Evolutionary conservation across 1,140 invertebrate genomes (phyloP).

Genomic region (Drosophila trapezifrons): DNA sequence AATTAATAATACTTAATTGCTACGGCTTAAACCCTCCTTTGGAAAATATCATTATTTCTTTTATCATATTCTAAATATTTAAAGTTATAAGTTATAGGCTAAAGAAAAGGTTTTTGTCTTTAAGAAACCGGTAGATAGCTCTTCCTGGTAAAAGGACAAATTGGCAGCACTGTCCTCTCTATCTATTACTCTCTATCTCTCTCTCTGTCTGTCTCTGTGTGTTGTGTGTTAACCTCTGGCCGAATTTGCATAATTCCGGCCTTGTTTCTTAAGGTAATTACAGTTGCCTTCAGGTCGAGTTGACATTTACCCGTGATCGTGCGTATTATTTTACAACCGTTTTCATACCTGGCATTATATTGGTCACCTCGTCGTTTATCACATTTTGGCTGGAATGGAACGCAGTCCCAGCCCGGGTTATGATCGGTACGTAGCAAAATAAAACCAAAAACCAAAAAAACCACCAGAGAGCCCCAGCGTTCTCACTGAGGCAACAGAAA

Average conservation of each 20-base stretch:
- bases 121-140: too few relatives aligned
- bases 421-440: slow-evolving; percentile 90
- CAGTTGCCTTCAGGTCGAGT: slow-evolving; percentile 95
- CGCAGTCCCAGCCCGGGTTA: slow-evolving; percentile 96
- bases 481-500: slow-evolving; percentile 16
- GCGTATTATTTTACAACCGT: slow-evolving; percentile 98
- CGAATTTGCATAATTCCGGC: slow-evolving; percentile 55
- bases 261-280: slow-evolving; percentile 91
- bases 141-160: neutral
- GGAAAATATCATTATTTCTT: too few relatives aligned
- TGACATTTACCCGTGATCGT: slow-evolving; percentile 96
- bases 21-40: too few relatives aligned
- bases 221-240: slow-evolving; percentile 56
- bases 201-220: slow-evolving; percentile 51
- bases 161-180: slow-evolving; percentile 5
- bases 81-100: rapidly evolving
- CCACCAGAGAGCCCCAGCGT: slow-evolving; percentile 19
- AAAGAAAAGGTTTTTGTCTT: too few relatives aligned
- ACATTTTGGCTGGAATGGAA: slow-evolving; percentile 97
- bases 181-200: slow-evolving; percentile 22
- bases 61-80: too few relatives aligned
- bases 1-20: too few relatives aligned
- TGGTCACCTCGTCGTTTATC: slow-evolving; percentile 97
- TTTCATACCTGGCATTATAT: slow-evolving; percentile 97
- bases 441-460: slow-evolving; percentile 30